Percentiles rank a stretch among this genome's conserved stretches.
Evolutionary conservation across 2,113 vertebrate species (phyloP).

Genomic region (Ifrita kowaldi): DNA sequence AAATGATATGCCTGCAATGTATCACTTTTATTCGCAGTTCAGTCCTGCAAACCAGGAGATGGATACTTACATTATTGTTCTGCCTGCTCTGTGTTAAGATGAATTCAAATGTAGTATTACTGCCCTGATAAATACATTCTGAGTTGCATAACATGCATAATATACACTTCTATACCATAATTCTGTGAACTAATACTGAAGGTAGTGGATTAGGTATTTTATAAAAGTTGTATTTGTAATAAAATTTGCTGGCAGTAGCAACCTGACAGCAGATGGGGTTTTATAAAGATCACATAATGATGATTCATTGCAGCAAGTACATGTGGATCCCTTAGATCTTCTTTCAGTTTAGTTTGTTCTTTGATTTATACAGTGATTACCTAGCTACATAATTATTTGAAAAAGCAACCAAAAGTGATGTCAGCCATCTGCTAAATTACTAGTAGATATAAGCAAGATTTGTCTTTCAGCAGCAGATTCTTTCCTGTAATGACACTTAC

Average conservation of each 20-base stretch:
- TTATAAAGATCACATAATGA: slow-evolving; percentile 16
- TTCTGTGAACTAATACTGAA: not conserved
- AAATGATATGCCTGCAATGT: not conserved
- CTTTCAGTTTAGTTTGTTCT: not conserved
- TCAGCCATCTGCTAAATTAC: not conserved
- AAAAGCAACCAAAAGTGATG: slow-evolving; percentile 2
- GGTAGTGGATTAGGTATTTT: slow-evolving; percentile 3
- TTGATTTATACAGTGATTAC: slow-evolving; percentile 16
- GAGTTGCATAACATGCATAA: slow-evolving; percentile 29
- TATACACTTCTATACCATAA: slow-evolving; percentile 45
- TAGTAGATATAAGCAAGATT: slow-evolving; percentile 25
- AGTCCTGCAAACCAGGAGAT: not conserved
- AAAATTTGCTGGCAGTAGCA: slow-evolving; percentile 38
- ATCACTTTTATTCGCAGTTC: not conserved
- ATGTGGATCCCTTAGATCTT: not conserved
- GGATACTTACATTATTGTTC: slow-evolving; percentile 31
- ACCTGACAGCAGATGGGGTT: not conserved
- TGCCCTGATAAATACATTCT: slow-evolving; percentile 31
- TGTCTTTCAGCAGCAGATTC: not conserved
- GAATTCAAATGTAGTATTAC: slow-evolving; percentile 4
- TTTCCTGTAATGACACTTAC: not conserved
- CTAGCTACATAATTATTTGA: not conserved
- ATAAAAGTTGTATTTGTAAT: slow-evolving; percentile 34
- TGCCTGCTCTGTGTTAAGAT: slow-evolving; percentile 29
- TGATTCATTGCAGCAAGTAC: not conserved